Conservation (phyloP, 2,797 vertebrate species). For the Hoplostethus mediterraneus region DNA sequence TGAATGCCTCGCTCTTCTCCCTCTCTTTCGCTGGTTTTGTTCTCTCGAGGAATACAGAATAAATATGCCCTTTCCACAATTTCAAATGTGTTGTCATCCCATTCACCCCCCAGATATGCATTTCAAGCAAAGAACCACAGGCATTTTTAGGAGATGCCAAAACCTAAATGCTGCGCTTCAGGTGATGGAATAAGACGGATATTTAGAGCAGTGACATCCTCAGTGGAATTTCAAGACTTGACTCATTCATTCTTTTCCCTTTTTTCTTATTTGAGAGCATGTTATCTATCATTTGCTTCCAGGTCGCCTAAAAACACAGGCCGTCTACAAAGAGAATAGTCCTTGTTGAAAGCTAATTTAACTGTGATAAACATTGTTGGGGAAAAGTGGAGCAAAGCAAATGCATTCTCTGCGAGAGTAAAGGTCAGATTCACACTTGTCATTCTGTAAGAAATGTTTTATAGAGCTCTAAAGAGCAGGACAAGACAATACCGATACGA, state of each 20-base stretch:
- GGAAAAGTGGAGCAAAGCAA: slow-evolving; percentile 40
- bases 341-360: slow-evolving; percentile 40
- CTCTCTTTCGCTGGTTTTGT: slow-evolving; percentile 59
- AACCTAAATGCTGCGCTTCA: slow-evolving; percentile 71
- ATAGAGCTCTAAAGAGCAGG: slow-evolving; percentile 24
- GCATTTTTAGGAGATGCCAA: slow-evolving; percentile 69
- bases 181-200: slow-evolving; percentile 70
- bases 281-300: slow-evolving; percentile 41
- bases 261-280: slow-evolving; percentile 42
- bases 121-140: slow-evolving; percentile 72
- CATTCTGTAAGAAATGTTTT: slow-evolving; percentile 35
- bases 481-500: slow-evolving; percentile 14
- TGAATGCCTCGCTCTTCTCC: slow-evolving; percentile 35
- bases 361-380: slow-evolving; percentile 31
- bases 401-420: slow-evolving; percentile 37
- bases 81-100: slow-evolving; percentile 74
- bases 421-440: slow-evolving; percentile 55
- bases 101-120: slow-evolving; percentile 74
- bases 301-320: slow-evolving; percentile 29
- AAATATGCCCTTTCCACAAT: slow-evolving; percentile 74
- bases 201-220: slow-evolving; percentile 57
- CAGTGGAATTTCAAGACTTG: slow-evolving; percentile 54
- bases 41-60: slow-evolving; percentile 73
- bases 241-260: slow-evolving; percentile 45
- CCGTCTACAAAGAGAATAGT: slow-evolving; percentile 24